A percentile compares a stretch with the other conserved stretches of the same genome.
Evolutionary conservation across 1,140 invertebrate species (phyloP).

Genomic region (Drosophila mojavensis): DNA sequence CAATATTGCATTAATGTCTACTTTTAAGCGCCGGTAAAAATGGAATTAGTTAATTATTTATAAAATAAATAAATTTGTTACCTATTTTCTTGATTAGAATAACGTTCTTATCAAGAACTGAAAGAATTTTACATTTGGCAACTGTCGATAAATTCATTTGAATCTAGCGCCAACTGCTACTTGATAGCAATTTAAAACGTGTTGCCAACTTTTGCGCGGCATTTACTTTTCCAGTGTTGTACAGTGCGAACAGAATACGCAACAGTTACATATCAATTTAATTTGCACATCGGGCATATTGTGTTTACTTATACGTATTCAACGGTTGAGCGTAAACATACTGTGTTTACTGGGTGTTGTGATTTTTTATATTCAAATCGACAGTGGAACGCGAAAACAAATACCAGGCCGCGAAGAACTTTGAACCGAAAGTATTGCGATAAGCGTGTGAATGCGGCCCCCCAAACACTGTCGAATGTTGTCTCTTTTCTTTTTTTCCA

Average conservation of each 20-base stretch:
- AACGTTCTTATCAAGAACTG: too few species aligned
- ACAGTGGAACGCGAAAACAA: slow-evolving; percentile 3
- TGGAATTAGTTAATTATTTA: too few species aligned
- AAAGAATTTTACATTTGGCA: too few species aligned
- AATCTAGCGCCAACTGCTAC: too few species aligned
- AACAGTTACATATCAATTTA: neutral
- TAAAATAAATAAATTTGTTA: too few species aligned
- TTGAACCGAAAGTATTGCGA: slow-evolving; percentile 14
- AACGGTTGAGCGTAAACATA: neutral
- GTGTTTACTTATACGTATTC: too few species aligned
- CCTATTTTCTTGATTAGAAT: too few species aligned
- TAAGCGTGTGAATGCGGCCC: slow-evolving; percentile 47
- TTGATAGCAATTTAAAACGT: neutral
- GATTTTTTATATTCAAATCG: neutral
- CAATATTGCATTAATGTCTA: too few species aligned
- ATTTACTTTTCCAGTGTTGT: neutral
- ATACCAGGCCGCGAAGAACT: slow-evolving; percentile 4
- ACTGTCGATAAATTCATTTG: too few species aligned
- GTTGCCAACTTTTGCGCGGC: slow-evolving; percentile 19
- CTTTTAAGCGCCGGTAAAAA: too few species aligned
- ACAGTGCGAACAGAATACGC: neutral
- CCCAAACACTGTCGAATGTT: slow-evolving; percentile 16
- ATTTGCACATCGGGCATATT: neutral
- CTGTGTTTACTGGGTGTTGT: neutral
- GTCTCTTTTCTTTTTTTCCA: slow-evolving; percentile 7